Conservation (phyloP, 2,888 invertebrate genomes). For the Morpho deidamia region DNA sequence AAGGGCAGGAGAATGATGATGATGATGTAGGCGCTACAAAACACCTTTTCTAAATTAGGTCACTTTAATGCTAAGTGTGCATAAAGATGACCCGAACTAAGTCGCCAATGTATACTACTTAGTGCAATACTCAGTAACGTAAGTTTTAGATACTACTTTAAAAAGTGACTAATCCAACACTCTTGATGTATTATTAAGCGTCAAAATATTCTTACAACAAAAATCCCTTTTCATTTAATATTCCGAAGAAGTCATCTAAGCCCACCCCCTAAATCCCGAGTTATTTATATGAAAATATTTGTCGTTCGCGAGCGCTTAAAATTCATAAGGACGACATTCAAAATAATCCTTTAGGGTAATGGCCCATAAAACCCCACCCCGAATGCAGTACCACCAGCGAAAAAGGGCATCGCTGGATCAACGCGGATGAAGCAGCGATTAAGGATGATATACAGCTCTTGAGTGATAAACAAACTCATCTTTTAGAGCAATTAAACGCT, state of each 20-base stretch:
- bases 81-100: too few species aligned
- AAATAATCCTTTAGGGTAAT: constrained; percentile 12
- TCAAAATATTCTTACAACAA: too few species aligned
- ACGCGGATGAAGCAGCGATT: constrained; percentile 5
- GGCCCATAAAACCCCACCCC: constrained; percentile 9
- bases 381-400: constrained; percentile 1
- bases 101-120: too few species aligned
- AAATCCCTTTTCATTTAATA: neutral
- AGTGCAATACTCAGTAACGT: too few species aligned
- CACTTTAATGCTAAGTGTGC: too few species aligned
- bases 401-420: constrained; percentile 9
- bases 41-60: too few species aligned
- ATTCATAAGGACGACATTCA: constrained; percentile 10
- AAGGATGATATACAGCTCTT: constrained; percentile 1
- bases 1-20: too few species aligned
- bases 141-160: too few species aligned
- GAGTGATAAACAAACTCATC: neutral
- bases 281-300: constrained; percentile 12
- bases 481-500: neutral
- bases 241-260: constrained; percentile 1
- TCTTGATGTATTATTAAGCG: too few species aligned
- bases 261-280: neutral
- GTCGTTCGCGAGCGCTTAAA: constrained; percentile 9
- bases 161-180: too few species aligned
- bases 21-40: too few species aligned